A percentile compares a stretch with the other conserved stretches of the same genome.
phyloP scores from a whole-genome alignment of 2,113 vertebrate species.

The Neomonachus schauinslandi region DNA sequence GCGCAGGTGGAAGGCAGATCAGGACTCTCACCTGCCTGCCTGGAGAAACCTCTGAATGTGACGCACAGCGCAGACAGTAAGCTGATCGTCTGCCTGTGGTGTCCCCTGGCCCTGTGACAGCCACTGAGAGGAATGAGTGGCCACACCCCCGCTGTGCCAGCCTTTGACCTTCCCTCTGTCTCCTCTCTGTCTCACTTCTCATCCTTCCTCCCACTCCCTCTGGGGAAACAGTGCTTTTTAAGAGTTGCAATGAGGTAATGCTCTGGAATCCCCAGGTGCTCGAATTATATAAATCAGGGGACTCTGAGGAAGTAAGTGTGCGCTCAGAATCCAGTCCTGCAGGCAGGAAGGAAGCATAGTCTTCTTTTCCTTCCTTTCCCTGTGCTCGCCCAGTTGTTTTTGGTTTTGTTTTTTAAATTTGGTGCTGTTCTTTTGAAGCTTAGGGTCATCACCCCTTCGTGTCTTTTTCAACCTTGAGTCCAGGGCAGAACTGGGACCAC shows the following conservation, averaged over 20 bases:
- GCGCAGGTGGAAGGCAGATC: too few species aligned
- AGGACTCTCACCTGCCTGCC: background rate
- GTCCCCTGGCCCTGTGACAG: background rate
- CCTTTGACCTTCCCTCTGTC: background rate
- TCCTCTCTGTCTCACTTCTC: background rate
- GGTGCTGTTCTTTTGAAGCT: background rate
- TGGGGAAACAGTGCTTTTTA: background rate
- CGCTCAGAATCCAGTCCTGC: background rate
- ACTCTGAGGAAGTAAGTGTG: background rate
- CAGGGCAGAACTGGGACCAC: background rate
- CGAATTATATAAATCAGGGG: background rate
- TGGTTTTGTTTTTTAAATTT: background rate
- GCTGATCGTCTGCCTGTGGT: background rate
- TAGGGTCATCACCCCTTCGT: fast-evolving
- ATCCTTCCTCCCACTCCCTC: background rate
- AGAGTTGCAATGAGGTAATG: background rate
- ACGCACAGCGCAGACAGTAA: background rate
- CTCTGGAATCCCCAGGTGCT: background rate
- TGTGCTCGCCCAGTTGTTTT: background rate
- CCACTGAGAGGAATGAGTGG: background rate
- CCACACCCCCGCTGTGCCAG: background rate
- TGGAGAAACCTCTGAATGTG: background rate
- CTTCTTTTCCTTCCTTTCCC: background rate
- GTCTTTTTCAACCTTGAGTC: background rate
- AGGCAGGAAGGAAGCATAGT: background rate